These are phyloP conservation scores for Saxicola maurus DNA, from an alignment of 2,797 vertebrate genomes.

Conservation along the genomic window DNA sequence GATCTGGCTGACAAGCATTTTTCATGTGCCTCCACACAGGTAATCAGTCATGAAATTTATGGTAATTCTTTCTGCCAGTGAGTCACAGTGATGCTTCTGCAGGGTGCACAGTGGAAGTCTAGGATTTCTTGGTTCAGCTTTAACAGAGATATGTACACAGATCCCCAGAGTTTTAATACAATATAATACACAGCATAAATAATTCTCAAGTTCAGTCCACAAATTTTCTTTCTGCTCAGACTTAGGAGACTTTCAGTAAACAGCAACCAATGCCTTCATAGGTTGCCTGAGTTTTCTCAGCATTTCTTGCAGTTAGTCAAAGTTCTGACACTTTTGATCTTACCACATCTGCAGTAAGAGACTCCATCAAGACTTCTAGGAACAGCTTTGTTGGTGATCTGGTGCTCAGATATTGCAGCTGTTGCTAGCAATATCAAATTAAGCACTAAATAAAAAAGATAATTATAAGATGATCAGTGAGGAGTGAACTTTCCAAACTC, in stretches of 20 bases:
- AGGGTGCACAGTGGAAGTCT: neutral
- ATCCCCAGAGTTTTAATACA: neutral
- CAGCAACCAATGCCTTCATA: neutral
- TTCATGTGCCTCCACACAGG: neutral
- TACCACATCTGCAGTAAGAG: neutral
- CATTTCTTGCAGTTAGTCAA: neutral
- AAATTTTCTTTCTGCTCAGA: neutral
- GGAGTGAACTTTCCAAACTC: neutral
- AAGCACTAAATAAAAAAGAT: neutral
- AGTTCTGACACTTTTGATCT: neutral
- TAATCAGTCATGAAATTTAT: neutral
- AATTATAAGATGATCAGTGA: neutral
- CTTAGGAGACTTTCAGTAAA: neutral
- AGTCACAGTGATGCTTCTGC: neutral
- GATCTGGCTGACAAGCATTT: neutral
- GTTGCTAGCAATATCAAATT: neutral
- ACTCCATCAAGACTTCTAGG: neutral
- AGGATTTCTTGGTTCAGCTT: neutral
- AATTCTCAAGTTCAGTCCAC: neutral
- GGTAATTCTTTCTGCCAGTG: neutral
- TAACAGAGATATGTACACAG: neutral
- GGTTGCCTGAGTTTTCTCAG: neutral
- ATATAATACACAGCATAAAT: neutral
- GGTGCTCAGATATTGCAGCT: neutral
- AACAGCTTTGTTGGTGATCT: neutral